These are phyloP conservation scores for Drosophila micromelanica DNA, from an alignment of 1,140 invertebrate species.

Conservation along the genomic window DNA sequence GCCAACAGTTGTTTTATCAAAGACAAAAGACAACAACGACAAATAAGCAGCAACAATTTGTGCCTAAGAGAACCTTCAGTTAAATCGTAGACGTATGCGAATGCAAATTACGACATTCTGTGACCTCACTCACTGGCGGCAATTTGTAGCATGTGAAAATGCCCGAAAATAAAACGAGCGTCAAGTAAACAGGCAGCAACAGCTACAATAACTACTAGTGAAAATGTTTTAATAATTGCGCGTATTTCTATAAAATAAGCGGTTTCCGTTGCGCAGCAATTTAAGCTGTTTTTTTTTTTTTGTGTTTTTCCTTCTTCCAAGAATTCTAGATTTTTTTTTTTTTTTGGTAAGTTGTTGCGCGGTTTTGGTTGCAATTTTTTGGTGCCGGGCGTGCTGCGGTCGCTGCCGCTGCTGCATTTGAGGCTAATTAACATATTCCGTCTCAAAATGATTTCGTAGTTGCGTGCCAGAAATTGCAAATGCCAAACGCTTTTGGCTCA, in stretches of 20 bases:
- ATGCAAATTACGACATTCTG: conserved; percentile 63
- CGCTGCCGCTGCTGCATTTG: conserved; percentile 33
- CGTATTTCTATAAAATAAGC: conserved; percentile 76
- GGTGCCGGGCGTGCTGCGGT: neutral
- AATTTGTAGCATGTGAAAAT: conserved; percentile 76
- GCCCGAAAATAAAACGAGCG: conserved; percentile 24
- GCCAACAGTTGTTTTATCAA: conserved; percentile 39
- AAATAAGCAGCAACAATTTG: neutral
- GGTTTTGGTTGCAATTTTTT: conserved; percentile 48
- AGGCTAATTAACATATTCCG: conserved; percentile 77
- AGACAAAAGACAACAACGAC: conserved; percentile 25
- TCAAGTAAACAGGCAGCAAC: conserved; percentile 12
- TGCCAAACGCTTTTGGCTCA: conserved; percentile 74
- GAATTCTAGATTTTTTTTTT: conserved; percentile 30
- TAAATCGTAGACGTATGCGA: conserved; percentile 10
- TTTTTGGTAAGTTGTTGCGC: conserved; percentile 6
- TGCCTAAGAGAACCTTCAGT: conserved; percentile 52
- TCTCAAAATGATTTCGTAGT: conserved; percentile 65
- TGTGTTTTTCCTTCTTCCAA: conserved; percentile 7
- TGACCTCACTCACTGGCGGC: conserved; percentile 60
- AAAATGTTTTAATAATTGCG: conserved; percentile 82
- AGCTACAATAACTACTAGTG: conserved; percentile 49
- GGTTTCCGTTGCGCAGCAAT: conserved; percentile 74
- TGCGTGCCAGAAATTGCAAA: conserved; percentile 80
- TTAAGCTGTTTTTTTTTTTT: conserved; percentile 40